These are phyloP conservation scores for Cryptocheilus praepositus DNA, from an alignment of 2,888 invertebrate species.

Conservation along the genomic window DNA sequence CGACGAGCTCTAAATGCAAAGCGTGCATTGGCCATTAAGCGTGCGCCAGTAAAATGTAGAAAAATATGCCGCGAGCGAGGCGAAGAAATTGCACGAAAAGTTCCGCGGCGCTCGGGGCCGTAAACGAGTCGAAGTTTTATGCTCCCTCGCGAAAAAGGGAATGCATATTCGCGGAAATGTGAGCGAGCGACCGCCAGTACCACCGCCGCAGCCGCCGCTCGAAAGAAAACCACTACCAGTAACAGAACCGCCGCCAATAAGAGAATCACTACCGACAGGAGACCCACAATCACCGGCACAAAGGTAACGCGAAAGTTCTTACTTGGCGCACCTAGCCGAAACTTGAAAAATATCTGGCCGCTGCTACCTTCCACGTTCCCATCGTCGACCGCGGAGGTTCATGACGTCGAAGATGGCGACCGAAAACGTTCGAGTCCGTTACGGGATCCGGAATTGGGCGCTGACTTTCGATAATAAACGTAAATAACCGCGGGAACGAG, in stretches of 20 bases:
- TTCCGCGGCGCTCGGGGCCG: conserved; percentile 13
- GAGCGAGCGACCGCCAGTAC: background rate
- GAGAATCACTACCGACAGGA: too few species aligned
- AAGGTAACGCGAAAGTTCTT: conserved; percentile 36
- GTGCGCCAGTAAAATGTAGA: background rate
- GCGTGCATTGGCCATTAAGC: conserved; percentile 4
- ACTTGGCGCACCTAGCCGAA: conserved; percentile 34
- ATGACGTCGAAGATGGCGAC: conserved; percentile 6
- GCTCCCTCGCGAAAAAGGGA: conserved; percentile 16
- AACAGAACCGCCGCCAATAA: too few species aligned
- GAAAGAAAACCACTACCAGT: too few species aligned
- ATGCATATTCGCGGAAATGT: conserved; percentile 36
- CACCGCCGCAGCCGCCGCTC: too few species aligned
- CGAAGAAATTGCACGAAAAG: conserved; percentile 28
- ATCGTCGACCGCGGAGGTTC: too few species aligned
- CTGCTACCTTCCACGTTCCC: too few species aligned
- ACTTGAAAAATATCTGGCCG: conserved; percentile 28
- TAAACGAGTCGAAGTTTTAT: conserved; percentile 28
- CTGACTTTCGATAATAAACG: conserved; percentile 1
- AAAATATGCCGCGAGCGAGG: conserved; percentile 27
- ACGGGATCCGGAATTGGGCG: background rate
- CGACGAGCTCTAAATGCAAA: conserved; percentile 2
- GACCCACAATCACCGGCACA: background rate
- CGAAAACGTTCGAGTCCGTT: too few species aligned
- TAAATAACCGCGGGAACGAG: background rate